Evolutionary conservation across 1,140 invertebrate species (phyloP), one percentile per base, ranked within the genome.

Genomic region (Panulirus ornatus): DNA sequence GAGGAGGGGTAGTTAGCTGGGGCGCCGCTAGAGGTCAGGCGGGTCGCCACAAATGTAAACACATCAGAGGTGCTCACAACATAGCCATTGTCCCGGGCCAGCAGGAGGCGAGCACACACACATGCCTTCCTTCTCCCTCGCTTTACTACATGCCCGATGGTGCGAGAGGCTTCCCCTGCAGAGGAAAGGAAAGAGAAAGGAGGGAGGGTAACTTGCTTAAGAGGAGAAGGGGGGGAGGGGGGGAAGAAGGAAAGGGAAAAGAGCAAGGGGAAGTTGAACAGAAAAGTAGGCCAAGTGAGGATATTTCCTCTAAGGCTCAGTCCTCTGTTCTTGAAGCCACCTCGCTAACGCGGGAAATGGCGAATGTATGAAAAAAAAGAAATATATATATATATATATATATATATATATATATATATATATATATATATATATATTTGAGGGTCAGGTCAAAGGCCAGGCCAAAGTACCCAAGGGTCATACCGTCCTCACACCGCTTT

Each of bases 11-110:
- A 81, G 78, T 81, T 81, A 14, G 30, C 47, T 47, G 51, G 11
- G 16, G 34, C 58, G 44, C 78, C 78, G 44, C 78, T 30, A 81
- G 78, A 51, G 78, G 78, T 81, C 78, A 81, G 47, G 14, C 78
- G 27, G 78, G 76, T 54, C 78, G 78, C 78, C 78, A 27, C 78
- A 81, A 81, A 81, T 81, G 78, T 81, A 81, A 81, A 81, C 78
- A 81, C 30, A 58, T 0, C 78, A 27, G 27, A 6, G 27, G 16
- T 3, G 16, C 27, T 30, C 78, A 81, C 78, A 81, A 38, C 47
- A 47, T 81, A n/a, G 6, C 78, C 78, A 81, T 58, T 81, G 78
- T 81, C 44, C 47, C 44, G 30, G 6, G 30, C n/a, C 47, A 16
- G 19, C 8, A 34, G 44, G 34, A n/a, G 30, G 42, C 51, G 14